Base-by-base conservation (phyloP, 2,113 vertebrate species). In the Cyanoderma ruficeps region DNA sequence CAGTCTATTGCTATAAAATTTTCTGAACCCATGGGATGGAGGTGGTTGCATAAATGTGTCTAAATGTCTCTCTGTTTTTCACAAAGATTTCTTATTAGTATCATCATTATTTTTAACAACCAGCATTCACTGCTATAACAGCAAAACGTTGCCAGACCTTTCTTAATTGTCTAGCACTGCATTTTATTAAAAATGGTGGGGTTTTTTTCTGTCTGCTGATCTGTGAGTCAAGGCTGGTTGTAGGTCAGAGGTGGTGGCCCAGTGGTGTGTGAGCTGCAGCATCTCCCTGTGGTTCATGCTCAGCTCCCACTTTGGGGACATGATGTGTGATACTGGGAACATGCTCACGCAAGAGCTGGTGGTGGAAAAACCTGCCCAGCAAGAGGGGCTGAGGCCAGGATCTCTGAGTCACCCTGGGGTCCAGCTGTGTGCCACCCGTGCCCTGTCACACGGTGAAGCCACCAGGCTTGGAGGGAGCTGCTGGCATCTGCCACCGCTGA, bases 101-200 rank as follows among this genome's bases (percentile, higher is more conserved):
- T 23, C 39, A 52, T 63, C 55, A 31, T 92, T 89, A 81, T 80
- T 94, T 96, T 93, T 91, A 68, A 90, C 72, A 78, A 31, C 55
- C 27, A 47, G 39, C 31, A 75, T 83, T 95, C 55, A 30, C 60
- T 67, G 15, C 46, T 77, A 47, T 37, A 75, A 83, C 86, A 92
- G 76, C 52, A 89, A 71, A 90, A 83, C 83, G 30, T 59, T 92
- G 83, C 37, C 79, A 93, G 94, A 93, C 35, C 7, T 42, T 86
- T 90, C 41, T 87, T 92, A 94, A 93, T 89, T 78, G 64, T 81
- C 80, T 86, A 55, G 72, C 50, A 67, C 75, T 50, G 64, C 35
- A 81, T 81, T 95, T 90, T 83, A 42, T 77, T 90, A 30, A 88
- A 80, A 92, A 55, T 6, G 18, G 28, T 0, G 3, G 14, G 13